Evolutionary conservation across 2,797 vertebrate species (phyloP), one percentile per base, ranked within the genome.

Genomic region (Danio aesculapii): DNA sequence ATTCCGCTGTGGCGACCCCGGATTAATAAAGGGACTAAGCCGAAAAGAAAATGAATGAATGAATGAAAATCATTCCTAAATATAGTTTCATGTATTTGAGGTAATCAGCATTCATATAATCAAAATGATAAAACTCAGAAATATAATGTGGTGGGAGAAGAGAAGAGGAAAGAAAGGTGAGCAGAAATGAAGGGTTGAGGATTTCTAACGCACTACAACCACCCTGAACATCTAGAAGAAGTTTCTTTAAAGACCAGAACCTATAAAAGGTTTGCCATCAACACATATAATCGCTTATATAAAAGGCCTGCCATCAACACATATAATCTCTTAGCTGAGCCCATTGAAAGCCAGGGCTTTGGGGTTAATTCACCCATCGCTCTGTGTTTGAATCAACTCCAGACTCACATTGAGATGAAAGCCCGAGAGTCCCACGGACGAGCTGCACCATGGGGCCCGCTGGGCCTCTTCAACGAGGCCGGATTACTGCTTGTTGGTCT

Each of bases 291-390:
- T 98, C 97, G 98, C 96, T 95, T 95, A 96, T 80, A 73, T 80
- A 73, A 80, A 80, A 80, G 50, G 58, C 50, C 50, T 96, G 96
- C 97, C 96, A 98, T 97, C 96, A 97, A 97, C 96, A 97, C 96
- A 94, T 96, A 97, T 98, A 98, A 98, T 98, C 97, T 99, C 96
- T 96, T 95, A 96, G 95, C 95, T 95, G 96, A 94, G 95, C 92
- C 95, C 95, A 97, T 96, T 98, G 96, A 99, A 98, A 97, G 95
- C 94, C 94, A 87, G 95, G 95, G 94, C 95, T 94, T 93, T 81
- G 96, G 95, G 97, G 97, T 99, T 99, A 99, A 99, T 98, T 98
- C 97, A 95, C 94, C 97, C 96, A 97, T 98, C 96, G 95, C 95
- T 95, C 95, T 94, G 95, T 91, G 96, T 99, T 98, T 98, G 96